Conservation (phyloP, 30 jellyfish, hydroid and myxozoan genomes). For the Aurelia aurita region DNA sequence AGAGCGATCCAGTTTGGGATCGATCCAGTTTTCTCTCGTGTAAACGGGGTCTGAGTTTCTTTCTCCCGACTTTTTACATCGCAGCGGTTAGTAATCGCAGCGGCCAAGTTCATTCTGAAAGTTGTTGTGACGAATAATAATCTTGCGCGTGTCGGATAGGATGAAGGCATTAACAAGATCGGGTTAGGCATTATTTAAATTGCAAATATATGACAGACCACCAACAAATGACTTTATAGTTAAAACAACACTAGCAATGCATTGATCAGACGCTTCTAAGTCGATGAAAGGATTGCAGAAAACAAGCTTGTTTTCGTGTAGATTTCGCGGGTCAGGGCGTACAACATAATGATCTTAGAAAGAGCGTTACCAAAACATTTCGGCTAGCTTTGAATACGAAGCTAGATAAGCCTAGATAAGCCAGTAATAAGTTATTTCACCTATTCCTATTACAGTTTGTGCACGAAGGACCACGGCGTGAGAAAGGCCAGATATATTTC, state of each 20-base stretch:
- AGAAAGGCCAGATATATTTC: slow-evolving; percentile 30
- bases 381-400: slow-evolving; percentile 44
- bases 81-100: no score
- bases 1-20: no score
- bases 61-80: no score
- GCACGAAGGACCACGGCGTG: slow-evolving; percentile 16
- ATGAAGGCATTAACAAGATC: neutral
- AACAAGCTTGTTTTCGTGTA: slow-evolving; percentile 55
- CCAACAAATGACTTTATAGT: neutral
- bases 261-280: slow-evolving; percentile 20
- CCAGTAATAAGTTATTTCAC: slow-evolving; percentile 23
- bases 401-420: slow-evolving; percentile 44
- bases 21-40: no score
- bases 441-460: neutral
- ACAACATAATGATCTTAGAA: slow-evolving; percentile 37
- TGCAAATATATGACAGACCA: neutral
- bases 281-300: slow-evolving; percentile 25
- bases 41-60: no score
- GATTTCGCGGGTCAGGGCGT: slow-evolving; percentile 48
- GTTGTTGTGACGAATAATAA: neutral
- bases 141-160: slow-evolving; percentile 12
- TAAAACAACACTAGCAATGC: neutral
- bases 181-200: neutral
- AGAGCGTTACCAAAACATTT: slow-evolving; percentile 44
- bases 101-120: no score